A percentile compares a stretch with the other conserved stretches of the same genome.
Conservation (phyloP, 2,113 vertebrate species). For the Micromys minutus region DNA sequence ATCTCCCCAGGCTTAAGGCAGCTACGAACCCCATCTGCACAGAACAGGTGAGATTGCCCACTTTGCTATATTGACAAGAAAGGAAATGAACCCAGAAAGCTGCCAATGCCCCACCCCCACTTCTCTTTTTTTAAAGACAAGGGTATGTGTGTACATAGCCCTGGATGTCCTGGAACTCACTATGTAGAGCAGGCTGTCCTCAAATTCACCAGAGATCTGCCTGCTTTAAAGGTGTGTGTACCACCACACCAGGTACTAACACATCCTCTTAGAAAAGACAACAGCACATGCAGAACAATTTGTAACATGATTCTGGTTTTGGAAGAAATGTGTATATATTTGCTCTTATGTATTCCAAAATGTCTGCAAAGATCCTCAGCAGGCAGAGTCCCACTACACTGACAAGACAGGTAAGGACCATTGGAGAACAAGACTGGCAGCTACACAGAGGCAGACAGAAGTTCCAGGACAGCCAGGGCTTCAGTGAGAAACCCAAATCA, state of each 20-base stretch:
- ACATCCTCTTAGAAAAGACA: neutral
- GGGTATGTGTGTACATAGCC: neutral
- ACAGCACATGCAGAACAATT: neutral
- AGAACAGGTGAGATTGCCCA: neutral
- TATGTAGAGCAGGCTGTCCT: neutral
- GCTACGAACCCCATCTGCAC: neutral
- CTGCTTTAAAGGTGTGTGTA: neutral
- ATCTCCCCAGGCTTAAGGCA: neutral
- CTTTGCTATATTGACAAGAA: neutral
- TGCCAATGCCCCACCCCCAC: neutral
- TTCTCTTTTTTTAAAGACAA: neutral
- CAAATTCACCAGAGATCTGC: neutral
- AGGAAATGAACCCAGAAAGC: neutral
- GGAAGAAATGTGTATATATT: neutral
- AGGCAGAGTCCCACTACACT: neutral
- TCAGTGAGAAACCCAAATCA: neutral
- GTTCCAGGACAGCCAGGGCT: no score
- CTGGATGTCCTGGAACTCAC: neutral
- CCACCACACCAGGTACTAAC: neutral
- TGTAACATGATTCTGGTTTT: neutral
- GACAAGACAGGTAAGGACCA: neutral
- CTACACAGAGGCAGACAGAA: no score
- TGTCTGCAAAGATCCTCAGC: neutral
- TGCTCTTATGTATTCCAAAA: neutral
- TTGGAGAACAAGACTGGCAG: neutral